Evolutionary conservation across 2,888 invertebrate genomes (phyloP).

Genomic region (Lasioglossum marginatum): DNA sequence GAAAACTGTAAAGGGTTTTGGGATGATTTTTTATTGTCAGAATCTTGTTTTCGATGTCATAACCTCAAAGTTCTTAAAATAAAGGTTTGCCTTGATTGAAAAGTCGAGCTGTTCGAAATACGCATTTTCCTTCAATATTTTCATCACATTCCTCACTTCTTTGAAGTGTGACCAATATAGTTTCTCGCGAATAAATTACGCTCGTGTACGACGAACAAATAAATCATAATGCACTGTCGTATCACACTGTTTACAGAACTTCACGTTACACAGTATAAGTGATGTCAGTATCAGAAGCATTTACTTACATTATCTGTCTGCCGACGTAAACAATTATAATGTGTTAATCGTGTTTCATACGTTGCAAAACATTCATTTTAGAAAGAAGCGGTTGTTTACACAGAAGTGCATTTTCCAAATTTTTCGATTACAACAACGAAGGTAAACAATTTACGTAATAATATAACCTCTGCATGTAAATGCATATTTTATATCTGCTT

Average conservation of each 20-base stretch:
- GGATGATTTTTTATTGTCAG: slow-evolving; percentile 42
- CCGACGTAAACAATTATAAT: slow-evolving; percentile 1
- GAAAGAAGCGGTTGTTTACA: neutral
- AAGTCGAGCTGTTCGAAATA: slow-evolving; percentile 25
- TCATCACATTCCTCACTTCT: slow-evolving; percentile 39
- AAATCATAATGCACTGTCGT: slow-evolving; percentile 52
- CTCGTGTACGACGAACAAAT: slow-evolving; percentile 26
- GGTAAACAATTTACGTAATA: slow-evolving; percentile 32
- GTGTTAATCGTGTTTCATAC: neutral
- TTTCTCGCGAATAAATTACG: slow-evolving; percentile 24
- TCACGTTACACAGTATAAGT: slow-evolving; percentile 25
- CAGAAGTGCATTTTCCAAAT: neutral
- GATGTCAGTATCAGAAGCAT: slow-evolving; percentile 24
- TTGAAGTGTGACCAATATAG: slow-evolving; percentile 13
- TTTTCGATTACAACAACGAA: neutral
- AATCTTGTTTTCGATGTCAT: slow-evolving; percentile 62
- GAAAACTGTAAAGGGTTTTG: slow-evolving; percentile 33
- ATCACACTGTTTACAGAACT: slow-evolving; percentile 51
- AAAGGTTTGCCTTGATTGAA: slow-evolving; percentile 24
- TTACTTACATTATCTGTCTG: neutral
- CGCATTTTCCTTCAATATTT: slow-evolving; percentile 48
- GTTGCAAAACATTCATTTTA: neutral
- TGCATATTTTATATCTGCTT: neutral
- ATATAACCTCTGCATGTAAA: slow-evolving; percentile 34
- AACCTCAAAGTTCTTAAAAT: slow-evolving; percentile 63